These are phyloP conservation scores for Stenopsyche tienmushanensis DNA, from an alignment of 1,140 invertebrate genomes.

Conservation along the genomic window DNA sequence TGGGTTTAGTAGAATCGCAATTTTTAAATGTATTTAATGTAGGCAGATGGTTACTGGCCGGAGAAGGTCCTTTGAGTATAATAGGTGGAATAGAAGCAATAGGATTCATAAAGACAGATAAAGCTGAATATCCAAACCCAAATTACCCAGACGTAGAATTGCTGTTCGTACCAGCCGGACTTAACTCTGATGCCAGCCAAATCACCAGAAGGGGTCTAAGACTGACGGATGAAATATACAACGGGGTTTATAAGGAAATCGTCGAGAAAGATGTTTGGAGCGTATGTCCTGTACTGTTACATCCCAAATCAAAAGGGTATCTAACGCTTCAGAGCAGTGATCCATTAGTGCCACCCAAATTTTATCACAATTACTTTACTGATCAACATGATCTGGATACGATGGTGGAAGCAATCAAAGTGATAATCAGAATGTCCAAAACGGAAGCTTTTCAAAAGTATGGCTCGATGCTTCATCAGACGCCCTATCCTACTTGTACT, in stretches of 20 bases:
- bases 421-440: conserved; percentile 43
- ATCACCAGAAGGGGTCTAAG: conserved; percentile 59
- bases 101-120: conserved; percentile 60
- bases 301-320: conserved; percentile 72
- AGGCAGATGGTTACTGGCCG: conserved; percentile 49
- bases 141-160: conserved; percentile 66
- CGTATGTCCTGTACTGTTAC: conserved; percentile 53
- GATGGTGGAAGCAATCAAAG: conserved; percentile 48
- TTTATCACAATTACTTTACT: conserved; percentile 51
- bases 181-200: conserved; percentile 64
- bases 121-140: conserved; percentile 54
- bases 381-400: conserved; percentile 46
- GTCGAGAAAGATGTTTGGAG: conserved; percentile 53
- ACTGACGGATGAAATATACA: conserved; percentile 59
- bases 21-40: conserved; percentile 46
- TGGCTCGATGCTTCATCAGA: conserved; percentile 47
- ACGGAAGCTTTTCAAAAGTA: conserved; percentile 46
- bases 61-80: conserved; percentile 53
- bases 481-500: conserved; percentile 55
- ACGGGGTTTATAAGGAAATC: conserved; percentile 57
- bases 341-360: conserved; percentile 69
- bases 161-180: conserved; percentile 59
- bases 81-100: conserved; percentile 59
- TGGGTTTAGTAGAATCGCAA: conserved; percentile 46
- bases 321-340: conserved; percentile 67